Conservation (phyloP, 2,797 vertebrate genomes). For the Hipposideros larvatus region DNA sequence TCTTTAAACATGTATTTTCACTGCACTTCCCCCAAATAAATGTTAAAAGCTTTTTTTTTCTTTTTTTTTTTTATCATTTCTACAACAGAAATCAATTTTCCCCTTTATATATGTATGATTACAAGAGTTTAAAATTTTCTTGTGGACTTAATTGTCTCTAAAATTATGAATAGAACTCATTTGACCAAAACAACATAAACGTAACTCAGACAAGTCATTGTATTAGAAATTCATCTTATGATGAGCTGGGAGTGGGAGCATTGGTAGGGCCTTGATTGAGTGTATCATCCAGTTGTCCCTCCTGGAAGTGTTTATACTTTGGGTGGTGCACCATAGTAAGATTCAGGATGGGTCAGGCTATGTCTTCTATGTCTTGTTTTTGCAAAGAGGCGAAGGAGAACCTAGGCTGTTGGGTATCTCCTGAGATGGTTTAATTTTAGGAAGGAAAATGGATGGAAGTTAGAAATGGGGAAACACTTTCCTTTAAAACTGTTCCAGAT, state of each 20-base stretch:
- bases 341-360: neutral
- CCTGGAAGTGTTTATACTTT: neutral
- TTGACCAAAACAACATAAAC: neutral
- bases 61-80: slow-evolving; percentile 21
- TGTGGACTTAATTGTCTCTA: neutral
- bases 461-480: neutral
- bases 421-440: slow-evolving; percentile 25
- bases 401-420: neutral
- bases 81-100: neutral
- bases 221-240: neutral
- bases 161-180: neutral
- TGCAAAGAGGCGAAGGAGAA: neutral
- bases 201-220: slow-evolving; percentile 28
- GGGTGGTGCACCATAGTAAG: too few species aligned
- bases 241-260: neutral
- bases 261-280: neutral
- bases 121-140: slow-evolving; percentile 22
- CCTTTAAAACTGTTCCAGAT: neutral
- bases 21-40: neutral
- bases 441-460: neutral
- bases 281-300: neutral
- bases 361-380: neutral
- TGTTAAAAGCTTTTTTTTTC: neutral
- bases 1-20: neutral
- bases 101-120: neutral